Base-by-base conservation (phyloP, 2,797 vertebrate genomes). In the Heterohyrax brucei region DNA sequence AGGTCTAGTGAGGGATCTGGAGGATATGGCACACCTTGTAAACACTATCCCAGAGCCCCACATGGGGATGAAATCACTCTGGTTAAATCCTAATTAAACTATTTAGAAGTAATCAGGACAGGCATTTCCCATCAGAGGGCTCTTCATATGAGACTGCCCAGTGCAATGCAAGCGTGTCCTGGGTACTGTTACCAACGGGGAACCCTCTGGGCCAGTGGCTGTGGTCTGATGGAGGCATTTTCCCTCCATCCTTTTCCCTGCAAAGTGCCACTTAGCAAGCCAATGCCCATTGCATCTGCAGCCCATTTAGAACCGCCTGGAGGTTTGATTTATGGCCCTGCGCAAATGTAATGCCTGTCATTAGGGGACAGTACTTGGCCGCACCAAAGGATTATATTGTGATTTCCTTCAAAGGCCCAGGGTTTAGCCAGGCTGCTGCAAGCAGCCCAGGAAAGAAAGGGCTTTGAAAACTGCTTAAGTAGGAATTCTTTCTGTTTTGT, bases 251-350 rank as follows among this genome's bases (percentile, higher is more conserved):
- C 50, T 77, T 18, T 68, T 88, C 81, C 89, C 79, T 68, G 92
- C 87, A 87, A 95, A 97, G 96, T 96, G 96, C 96, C 98, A 96
- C 97, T 98, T 97, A 97, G 93, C 97, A n/a, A 97, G 81, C 81
- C 80, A 19, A 80, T 19, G 44, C 98, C 97, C 97, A 75, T 91
- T 62, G 97, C 94, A 96, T 97, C 98, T 97, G 96, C 96, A 96
- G 97, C 96, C 97, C 96, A 94, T 97, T 98, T 97, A 97, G 98
- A 98, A 95, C 93, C 97, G 97, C 66, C 97, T 93, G 93, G 78
- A 89, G 91, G 46, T 94, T 79, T 98, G 98, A 98, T 98, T 98
- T 98, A 98, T 96, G 93, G 93, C 33, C 88, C 98, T 96, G 97
- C 95, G 98, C 97, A 97, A 96, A 98, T 94, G 92, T 95, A 98